A percentile compares a stretch with the other conserved stretches of the same genome.
Evolutionary conservation across 2,888 invertebrate species (phyloP).

Genomic region (Drosophila cognata): DNA sequence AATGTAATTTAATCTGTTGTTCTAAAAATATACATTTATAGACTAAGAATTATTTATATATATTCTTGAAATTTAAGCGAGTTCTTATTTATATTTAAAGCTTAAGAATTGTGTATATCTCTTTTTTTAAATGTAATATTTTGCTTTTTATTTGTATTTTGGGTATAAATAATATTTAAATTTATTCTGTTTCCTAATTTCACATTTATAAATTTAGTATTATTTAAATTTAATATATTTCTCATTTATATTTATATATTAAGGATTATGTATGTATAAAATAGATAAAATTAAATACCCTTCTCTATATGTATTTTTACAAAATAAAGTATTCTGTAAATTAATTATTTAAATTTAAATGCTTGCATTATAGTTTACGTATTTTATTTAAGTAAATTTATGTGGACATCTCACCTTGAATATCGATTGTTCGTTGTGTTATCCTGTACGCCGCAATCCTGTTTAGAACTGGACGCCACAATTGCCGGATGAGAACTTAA

Average conservation of each 20-base stretch:
- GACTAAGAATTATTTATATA: neutral
- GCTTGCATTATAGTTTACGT: neutral
- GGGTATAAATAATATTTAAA: too few species aligned
- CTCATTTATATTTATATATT: neutral
- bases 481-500: conserved; percentile 93
- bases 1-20: neutral
- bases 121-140: neutral
- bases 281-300: neutral
- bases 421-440: conserved; percentile 91
- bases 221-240: neutral
- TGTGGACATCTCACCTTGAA: conserved; percentile 86
- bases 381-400: neutral
- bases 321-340: too few species aligned
- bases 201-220: neutral
- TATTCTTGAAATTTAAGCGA: neutral
- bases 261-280: neutral
- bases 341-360: neutral
- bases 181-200: neutral
- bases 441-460: conserved; percentile 87
- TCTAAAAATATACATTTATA: neutral
- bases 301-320: neutral
- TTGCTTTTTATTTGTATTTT: too few species aligned
- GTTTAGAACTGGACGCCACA: conserved; percentile 91
- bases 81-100: neutral
- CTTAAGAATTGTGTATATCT: neutral